Evolutionary conservation across 2,888 invertebrate genomes (phyloP), one percentile per base, ranked within the genome.

Genomic region (Limnephilus rhombicus): DNA sequence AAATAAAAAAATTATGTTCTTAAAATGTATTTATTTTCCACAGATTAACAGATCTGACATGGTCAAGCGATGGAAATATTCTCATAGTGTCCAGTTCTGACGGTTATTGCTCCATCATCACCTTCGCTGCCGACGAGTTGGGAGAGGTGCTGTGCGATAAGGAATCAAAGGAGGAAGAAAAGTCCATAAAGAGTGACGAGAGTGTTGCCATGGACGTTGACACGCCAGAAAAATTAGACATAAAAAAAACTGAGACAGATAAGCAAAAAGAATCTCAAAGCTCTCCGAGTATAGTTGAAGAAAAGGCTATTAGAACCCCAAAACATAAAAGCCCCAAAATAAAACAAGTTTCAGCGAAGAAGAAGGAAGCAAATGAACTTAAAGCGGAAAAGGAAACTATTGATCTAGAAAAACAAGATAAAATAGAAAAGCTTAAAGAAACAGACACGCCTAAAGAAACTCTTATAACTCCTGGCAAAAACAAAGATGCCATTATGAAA

Each of bases 11-110:
- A 53, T 53, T 4, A 7, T 68, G 24, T 4, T 68, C 5, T 68
- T n/a, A n/a, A 24, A 24, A 24, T 68, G 9, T 53, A 68, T 68
- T 68, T 68, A 24, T 68, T 68, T 68, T 80, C 92, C 92, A 11
- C 90, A 93, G 98, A 93, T 96, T 99, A 85, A 98, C 98, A 12
- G 99, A 99, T 95, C 94, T 99, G n/a, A 95, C 98, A 0, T 99
- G 99, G 99, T 98, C 98, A 0, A 95, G 96, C 18, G 98, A 99
- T 96, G 99, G 98, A 1, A 95, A 96, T 92, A 95, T 98, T 91
- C 95, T 99, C 92, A 96, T 98, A 11, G 97, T 98, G 0, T 98
- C 98, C 4, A 99, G 99, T 24, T 98, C 98, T 0, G 99, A 99
- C 95, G 99, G 99, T 2, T 99, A 98, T 95, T 98, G 98, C 95